Base-by-base conservation (phyloP, 2,888 invertebrate genomes). In the Lysandra bellargus region DNA sequence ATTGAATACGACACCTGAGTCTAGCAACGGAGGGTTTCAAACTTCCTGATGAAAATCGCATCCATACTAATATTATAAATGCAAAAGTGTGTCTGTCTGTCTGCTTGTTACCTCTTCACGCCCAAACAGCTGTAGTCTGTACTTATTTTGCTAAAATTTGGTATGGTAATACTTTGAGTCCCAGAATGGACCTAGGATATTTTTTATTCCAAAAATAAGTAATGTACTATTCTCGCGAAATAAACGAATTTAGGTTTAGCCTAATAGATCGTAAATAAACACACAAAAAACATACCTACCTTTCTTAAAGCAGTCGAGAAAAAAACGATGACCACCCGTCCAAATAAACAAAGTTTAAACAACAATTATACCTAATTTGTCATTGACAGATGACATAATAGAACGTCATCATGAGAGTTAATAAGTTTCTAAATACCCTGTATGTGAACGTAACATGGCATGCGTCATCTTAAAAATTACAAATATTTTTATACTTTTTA, bases 351-450 rank as follows among this genome's bases (percentile, higher is more conserved):
- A 37, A 57, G n/a, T 57, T 57, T 78, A 81, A 81, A 79, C 69
- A 77, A 83, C 85, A 88, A 88, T 88, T 87, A 86, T 85, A 84
- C 80, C 82, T 83, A 87, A 88, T 89, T 84, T 83, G 86, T 89
- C 87, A 85, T 85, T 87, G 86, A 88, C 87, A 84, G 84, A 86
- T 85, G 84, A 83, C 83, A 86, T 76, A 76, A 53, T 44, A 57
- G 17, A 57, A 17, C 4, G 30, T 76, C 53, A 23, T 30, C 23
- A 9, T 53, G 14, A 4, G 69, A 69, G 33, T 5, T 69, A 69
- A 69, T 69, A 37, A 37, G 69, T 17, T 69, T 33, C 37, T 69
- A 69, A 69, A 69, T 33, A 69, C 69, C 17, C 33, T 69, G 69
- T 69, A 69, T 69, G 69, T 17, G 69, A 37, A 69, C 69, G 69